Percentiles rank a stretch among this genome's conserved stretches.
phyloP scores from a whole-genome alignment of 1,140 invertebrate genomes.

The Megathymus violae region DNA sequence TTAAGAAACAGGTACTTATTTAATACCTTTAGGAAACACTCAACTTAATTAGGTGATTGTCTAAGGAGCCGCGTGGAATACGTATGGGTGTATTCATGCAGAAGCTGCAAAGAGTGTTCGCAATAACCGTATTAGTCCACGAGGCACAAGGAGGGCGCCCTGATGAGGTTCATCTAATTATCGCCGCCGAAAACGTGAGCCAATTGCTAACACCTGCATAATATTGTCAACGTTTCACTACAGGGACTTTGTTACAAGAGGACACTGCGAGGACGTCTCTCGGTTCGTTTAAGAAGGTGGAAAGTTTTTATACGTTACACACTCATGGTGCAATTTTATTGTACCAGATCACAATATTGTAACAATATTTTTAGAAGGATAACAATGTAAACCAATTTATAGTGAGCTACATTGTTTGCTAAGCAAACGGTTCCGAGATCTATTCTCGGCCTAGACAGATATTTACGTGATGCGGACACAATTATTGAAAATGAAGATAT shows the following conservation, averaged over 20 bases:
- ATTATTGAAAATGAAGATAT: too few species aligned
- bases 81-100: conserved; percentile 32
- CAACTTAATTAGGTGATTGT: conserved; percentile 6
- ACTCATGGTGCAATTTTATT: too few species aligned
- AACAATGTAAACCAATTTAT: too few species aligned
- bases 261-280: too few species aligned
- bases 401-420: too few species aligned
- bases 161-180: conserved; percentile 60
- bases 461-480: too few species aligned
- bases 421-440: too few species aligned
- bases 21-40: not conserved
- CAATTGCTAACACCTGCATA: conserved; percentile 57
- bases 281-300: too few species aligned
- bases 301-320: too few species aligned
- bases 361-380: too few species aligned
- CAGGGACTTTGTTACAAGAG: conserved; percentile 8
- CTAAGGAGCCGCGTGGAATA: conserved; percentile 6
- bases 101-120: conserved; percentile 32
- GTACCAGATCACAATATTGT: too few species aligned
- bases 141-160: conserved; percentile 23
- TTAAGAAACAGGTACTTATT: not conserved
- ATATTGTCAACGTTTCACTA: conserved; percentile 34
- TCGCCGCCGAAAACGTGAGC: conserved; percentile 47
- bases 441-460: too few species aligned
- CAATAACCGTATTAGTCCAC: conserved; percentile 35